Conservation (phyloP, 2,113 vertebrate genomes). For the Penelope pileata region DNA sequence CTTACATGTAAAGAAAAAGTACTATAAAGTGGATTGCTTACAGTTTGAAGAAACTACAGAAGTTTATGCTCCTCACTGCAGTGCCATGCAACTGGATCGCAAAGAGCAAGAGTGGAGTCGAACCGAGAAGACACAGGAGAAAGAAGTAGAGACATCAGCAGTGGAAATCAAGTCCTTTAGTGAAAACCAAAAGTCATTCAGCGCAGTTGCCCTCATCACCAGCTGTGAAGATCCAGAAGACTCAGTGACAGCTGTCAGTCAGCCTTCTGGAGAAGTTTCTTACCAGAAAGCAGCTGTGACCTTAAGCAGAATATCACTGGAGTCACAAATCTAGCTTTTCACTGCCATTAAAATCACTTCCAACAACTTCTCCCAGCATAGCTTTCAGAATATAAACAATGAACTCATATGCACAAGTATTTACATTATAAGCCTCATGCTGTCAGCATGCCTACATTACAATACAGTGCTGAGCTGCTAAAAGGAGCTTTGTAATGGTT, state of each 20-base stretch:
- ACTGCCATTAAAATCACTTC: background rate
- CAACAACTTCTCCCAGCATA: background rate
- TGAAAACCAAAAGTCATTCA: conserved; percentile 49
- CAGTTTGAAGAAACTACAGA: conserved; percentile 91
- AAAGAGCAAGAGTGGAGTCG: conserved; percentile 75
- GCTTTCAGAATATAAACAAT: background rate
- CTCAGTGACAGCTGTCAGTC: background rate
- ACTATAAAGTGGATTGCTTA: conserved; percentile 89
- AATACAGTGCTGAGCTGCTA: background rate
- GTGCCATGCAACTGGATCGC: conserved; percentile 83
- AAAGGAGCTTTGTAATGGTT: background rate
- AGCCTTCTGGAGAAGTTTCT: conserved; percentile 23
- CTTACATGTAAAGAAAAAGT: conserved; percentile 81
- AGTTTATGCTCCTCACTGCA: conserved; percentile 85
- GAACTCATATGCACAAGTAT: background rate
- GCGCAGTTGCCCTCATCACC: conserved; percentile 69
- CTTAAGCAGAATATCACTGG: conserved; percentile 73
- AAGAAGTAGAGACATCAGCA: background rate
- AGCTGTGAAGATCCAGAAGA: conserved; percentile 69
- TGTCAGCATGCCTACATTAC: background rate
- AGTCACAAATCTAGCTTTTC: conserved; percentile 76
- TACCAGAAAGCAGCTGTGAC: conserved; percentile 74
- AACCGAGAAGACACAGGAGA: background rate
- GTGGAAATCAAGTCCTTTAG: conserved; percentile 44
- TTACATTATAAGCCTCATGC: background rate